Conservation (phyloP, 2,113 vertebrate genomes). For the Melospiza melodia region DNA sequence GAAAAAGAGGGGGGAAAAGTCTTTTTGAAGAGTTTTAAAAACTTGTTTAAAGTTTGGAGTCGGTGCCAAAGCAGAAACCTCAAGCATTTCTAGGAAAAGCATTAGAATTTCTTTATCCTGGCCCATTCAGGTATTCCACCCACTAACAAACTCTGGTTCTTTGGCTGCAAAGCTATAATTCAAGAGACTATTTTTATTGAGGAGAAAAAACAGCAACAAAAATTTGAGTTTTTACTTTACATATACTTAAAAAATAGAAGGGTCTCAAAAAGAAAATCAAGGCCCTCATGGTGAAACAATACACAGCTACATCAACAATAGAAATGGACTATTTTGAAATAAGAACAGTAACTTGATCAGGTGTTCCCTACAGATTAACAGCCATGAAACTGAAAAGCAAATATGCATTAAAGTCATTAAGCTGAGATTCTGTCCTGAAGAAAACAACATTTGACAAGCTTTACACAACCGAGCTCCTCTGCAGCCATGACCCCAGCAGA, state of each 20-base stretch:
- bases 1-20: not conserved
- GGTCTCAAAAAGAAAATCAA: not conserved
- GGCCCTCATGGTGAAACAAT: not conserved
- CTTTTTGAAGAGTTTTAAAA: not conserved
- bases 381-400: not conserved
- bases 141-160: not conserved
- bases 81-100: not conserved
- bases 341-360: not conserved
- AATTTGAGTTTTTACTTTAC: not conserved
- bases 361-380: not conserved
- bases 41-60: not conserved
- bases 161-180: not conserved
- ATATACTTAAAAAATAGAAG: not conserved
- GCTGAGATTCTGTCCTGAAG: not conserved
- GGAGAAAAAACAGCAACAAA: not conserved
- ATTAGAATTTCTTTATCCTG: not conserved
- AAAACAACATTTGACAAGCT: not conserved
- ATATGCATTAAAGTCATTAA: not conserved
- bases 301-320: not conserved
- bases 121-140: not conserved
- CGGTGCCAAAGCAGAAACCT: not conserved
- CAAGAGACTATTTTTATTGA: not conserved
- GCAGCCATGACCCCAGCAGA: not conserved
- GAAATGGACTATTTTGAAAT: not conserved
- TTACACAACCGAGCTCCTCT: not conserved